Evolutionary conservation across 2,888 invertebrate genomes (phyloP), one percentile per base, ranked within the genome.

Genomic region (Macrosiphum euphorbiae): DNA sequence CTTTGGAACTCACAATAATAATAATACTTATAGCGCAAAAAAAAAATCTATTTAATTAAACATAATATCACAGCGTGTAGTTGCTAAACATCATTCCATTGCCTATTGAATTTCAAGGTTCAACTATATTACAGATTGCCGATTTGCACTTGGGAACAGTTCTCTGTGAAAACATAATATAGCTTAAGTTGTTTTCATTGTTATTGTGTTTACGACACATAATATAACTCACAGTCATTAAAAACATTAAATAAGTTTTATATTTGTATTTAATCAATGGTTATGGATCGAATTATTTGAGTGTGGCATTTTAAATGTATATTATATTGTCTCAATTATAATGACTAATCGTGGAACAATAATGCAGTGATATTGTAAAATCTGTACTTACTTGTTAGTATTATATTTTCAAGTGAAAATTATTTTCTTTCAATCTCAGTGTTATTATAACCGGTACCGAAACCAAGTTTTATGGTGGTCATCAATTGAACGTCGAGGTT

Each of bases 61-160:
- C 28, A 91, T 91, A 55, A 91, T 91, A 84, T 91, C 91, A 91
- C 91, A 91, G 91, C 84, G 52, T 91, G 91, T 28, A 84, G 35
- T 84, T 84, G 35, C 78, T 52, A 50, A 52, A 78, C 67, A 78
- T 26, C 50, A 50, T 28, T 84, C 52, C 47, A 67, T 84, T 91
- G 41, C 41, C 52, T 84, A 91, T 91, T 84, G 84, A 84, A 90
- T 55, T 84, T 84, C 91, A 84, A 91, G 84, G 84, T 91, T 84
- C 28, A 26, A 55, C 11, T 4, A 47, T 78, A 78, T 44, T 78
- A 41, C 3, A 84, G 91, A 84, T 91, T 41, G 28, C n/a, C 84
- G 4, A 84, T 55, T 91, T 84, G 84, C 26, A 28, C 52, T 84
- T 16, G 52, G 10, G 44, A 50, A 84, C 52, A 84, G 35, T 52